These are phyloP conservation scores for Limnephilus marmoratus DNA, from an alignment of 2,888 invertebrate species.

Conservation along the genomic window DNA sequence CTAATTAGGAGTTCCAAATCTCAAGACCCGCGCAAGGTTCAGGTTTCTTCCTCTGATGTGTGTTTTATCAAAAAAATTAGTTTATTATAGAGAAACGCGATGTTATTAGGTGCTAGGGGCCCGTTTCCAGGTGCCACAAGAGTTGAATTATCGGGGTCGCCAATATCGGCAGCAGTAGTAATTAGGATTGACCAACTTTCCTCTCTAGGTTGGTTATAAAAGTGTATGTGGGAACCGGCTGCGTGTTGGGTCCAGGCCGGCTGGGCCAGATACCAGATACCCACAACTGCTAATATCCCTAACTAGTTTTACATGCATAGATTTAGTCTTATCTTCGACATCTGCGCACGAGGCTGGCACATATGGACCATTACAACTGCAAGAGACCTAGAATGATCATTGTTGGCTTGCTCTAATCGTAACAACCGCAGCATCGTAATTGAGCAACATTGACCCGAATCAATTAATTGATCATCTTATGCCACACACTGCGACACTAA, in stretches of 20 bases:
- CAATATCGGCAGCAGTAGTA: slow-evolving; percentile 39
- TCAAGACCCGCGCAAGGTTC: background rate
- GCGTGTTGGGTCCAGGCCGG: slow-evolving; percentile 24
- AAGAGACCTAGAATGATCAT: slow-evolving; percentile 14
- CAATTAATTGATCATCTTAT: slow-evolving; percentile 12
- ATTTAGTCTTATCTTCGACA: slow-evolving; percentile 38
- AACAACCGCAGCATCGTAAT: slow-evolving; percentile 3
- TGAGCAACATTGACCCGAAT: slow-evolving; percentile 24
- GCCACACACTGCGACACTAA: slow-evolving; percentile 2
- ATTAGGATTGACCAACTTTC: slow-evolving; percentile 59
- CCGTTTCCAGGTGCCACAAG: background rate
- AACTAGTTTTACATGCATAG: slow-evolving; percentile 57
- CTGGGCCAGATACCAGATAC: slow-evolving; percentile 54
- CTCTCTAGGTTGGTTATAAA: slow-evolving; percentile 44
- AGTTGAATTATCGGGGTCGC: slow-evolving; percentile 53
- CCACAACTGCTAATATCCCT: slow-evolving; percentile 56
- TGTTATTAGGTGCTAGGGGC: background rate
- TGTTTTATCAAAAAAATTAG: background rate
- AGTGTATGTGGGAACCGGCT: slow-evolving; percentile 52
- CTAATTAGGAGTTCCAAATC: background rate
- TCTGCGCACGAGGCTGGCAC: slow-evolving; percentile 23
- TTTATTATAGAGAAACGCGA: background rate
- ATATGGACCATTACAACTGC: background rate
- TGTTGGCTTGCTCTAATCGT: slow-evolving; percentile 37
- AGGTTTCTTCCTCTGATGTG: background rate